Conservation (phyloP, 2,797 vertebrate genomes). For the Glossophaga mutica region DNA sequence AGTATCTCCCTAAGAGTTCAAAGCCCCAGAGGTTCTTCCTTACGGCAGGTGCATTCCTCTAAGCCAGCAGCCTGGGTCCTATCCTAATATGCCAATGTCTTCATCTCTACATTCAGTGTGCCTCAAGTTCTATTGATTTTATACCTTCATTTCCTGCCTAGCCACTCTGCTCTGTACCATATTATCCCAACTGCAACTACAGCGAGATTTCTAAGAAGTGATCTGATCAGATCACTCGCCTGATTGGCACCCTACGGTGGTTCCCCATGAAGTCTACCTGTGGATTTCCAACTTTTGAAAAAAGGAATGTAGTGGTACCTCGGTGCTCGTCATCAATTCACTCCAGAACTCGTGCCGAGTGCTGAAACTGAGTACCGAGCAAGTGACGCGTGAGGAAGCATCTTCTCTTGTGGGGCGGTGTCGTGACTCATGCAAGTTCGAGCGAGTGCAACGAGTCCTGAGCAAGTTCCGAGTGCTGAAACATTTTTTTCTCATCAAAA, state of each 20-base stretch:
- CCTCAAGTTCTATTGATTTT: background rate
- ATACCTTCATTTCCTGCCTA: background rate
- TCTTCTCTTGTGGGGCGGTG: background rate
- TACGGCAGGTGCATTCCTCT: background rate
- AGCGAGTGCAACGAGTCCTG: background rate
- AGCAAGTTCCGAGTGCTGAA: background rate
- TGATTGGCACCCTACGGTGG: background rate
- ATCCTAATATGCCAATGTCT: background rate
- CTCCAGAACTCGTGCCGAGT: background rate
- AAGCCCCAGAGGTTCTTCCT: background rate
- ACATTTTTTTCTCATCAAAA: background rate
- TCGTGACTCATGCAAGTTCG: background rate
- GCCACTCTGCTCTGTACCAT: background rate
- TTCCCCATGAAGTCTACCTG: background rate
- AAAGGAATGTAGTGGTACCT: background rate
- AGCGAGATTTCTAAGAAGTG: background rate
- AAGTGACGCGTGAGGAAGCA: background rate
- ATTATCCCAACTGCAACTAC: background rate
- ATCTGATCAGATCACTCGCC: background rate
- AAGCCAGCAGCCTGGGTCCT: background rate
- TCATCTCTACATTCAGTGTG: background rate
- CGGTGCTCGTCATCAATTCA: fast-evolving
- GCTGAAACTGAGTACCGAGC: background rate
- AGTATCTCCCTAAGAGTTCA: background rate
- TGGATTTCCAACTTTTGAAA: constrained; percentile 10